These are phyloP conservation scores for Apogon hyalosoma DNA, from an alignment of 2,797 vertebrate genomes.

Conservation along the genomic window DNA sequence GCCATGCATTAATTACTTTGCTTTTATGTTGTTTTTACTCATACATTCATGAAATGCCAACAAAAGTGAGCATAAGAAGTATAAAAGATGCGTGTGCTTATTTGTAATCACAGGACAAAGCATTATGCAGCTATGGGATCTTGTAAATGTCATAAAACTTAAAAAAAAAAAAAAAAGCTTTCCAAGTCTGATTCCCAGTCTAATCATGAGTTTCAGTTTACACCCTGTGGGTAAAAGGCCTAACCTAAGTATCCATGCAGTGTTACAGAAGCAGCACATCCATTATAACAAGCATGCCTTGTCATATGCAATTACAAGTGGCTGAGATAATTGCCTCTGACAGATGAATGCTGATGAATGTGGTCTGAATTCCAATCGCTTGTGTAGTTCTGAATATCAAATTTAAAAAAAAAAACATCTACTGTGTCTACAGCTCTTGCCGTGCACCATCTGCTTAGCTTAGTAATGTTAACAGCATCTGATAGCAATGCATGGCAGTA, in stretches of 20 bases:
- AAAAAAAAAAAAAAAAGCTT: constrained; percentile 33
- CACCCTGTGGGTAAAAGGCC: constrained; percentile 26
- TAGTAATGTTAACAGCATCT: constrained; percentile 38
- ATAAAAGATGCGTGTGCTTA: constrained; percentile 9
- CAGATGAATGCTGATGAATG: constrained; percentile 62
- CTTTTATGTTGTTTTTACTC: constrained; percentile 15
- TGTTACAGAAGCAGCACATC: constrained; percentile 49
- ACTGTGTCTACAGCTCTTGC: constrained; percentile 23
- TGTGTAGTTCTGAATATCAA: constrained; percentile 20
- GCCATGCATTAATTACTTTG: constrained; percentile 11
- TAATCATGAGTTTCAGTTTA: constrained; percentile 52
- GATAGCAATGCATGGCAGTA: constrained; percentile 31
- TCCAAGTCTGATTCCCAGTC: constrained; percentile 49
- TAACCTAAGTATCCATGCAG: constrained; percentile 41
- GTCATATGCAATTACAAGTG: constrained; percentile 59
- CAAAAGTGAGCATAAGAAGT: constrained; percentile 5
- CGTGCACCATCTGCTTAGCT: constrained; percentile 46
- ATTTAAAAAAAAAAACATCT: constrained; percentile 42
- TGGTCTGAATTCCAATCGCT: constrained; percentile 45
- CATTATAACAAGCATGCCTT: constrained; percentile 53
- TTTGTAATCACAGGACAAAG: constrained; percentile 49
- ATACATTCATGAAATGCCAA: constrained; percentile 34
- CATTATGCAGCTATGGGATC: constrained; percentile 17
- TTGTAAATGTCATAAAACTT: constrained; percentile 56
- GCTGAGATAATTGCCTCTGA: constrained; percentile 57